phyloP scores from a whole-genome alignment of 2,888 invertebrate genomes.

The Halocaridina rubra region DNA sequence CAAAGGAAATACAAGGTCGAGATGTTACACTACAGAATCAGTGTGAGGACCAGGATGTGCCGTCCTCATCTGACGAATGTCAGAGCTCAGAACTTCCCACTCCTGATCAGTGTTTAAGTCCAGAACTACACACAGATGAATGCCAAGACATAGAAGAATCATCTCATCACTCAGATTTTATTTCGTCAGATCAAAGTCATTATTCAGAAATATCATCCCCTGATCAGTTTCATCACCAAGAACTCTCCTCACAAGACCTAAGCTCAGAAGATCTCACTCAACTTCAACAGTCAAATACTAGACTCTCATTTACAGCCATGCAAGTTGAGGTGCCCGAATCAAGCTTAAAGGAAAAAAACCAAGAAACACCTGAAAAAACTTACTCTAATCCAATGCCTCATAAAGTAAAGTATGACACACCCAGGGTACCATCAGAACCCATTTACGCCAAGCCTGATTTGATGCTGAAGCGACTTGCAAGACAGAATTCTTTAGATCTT shows the following conservation, averaged over 20 bases:
- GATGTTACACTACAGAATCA: background rate
- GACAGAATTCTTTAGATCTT: background rate
- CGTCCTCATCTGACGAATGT: background rate
- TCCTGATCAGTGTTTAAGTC: background rate
- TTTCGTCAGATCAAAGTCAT: background rate
- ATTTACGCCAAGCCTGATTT: background rate
- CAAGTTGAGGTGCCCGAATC: no score
- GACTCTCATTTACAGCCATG: background rate
- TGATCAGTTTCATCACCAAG: background rate
- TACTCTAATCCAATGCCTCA: background rate
- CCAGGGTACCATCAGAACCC: background rate
- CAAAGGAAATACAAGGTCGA: background rate
- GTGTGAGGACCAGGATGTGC: background rate
- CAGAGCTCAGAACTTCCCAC: background rate
- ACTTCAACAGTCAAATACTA: no score
- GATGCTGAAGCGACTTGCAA: background rate
- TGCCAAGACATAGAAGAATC: background rate
- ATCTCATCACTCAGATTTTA: background rate
- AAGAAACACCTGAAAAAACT: background rate
- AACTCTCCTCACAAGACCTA: background rate
- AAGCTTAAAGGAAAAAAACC: background rate
- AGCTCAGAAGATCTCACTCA: background rate
- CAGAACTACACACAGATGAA: background rate
- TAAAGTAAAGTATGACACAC: background rate
- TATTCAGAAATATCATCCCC: background rate